Evolutionary conservation across 2,888 invertebrate species (phyloP).

Genomic region (Leucania comma): DNA sequence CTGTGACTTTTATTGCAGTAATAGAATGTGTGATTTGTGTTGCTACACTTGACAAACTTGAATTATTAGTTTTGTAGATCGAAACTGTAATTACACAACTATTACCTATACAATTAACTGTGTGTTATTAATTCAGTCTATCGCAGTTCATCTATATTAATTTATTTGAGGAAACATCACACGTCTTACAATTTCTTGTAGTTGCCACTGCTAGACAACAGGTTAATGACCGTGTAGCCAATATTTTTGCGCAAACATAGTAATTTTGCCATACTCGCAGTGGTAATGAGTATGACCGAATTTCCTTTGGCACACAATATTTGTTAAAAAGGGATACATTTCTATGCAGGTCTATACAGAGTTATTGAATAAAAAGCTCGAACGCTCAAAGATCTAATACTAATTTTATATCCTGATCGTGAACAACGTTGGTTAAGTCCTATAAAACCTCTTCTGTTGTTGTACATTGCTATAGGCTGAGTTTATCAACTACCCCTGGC

Average conservation of each 20-base stretch:
- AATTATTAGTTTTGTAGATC: not conserved
- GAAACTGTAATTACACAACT: slow-evolving; percentile 18
- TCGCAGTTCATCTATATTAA: slow-evolving; percentile 23
- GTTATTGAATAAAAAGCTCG: not conserved
- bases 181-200: not conserved
- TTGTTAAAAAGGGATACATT: not conserved
- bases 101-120: slow-evolving; percentile 19
- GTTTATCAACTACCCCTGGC: not conserved
- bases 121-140: slow-evolving; percentile 15
- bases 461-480: slow-evolving; percentile 13
- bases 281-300: not conserved
- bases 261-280: not conserved
- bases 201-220: not conserved
- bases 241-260: slow-evolving; percentile 11
- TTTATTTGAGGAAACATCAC: slow-evolving; percentile 19
- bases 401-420: not conserved
- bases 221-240: slow-evolving; percentile 7
- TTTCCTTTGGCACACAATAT: slow-evolving; percentile 10
- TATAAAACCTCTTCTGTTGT: not conserved
- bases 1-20: slow-evolving; percentile 30
- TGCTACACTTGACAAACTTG: slow-evolving; percentile 29
- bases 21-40: slow-evolving; percentile 35
- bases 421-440: not conserved
- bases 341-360: not conserved
- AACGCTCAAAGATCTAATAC: not conserved